Percentiles rank a stretch among this genome's conserved stretches.
These are phyloP conservation scores for Phasianus colchicus DNA, from an alignment of 2,113 vertebrate species.

Conservation along the genomic window DNA sequence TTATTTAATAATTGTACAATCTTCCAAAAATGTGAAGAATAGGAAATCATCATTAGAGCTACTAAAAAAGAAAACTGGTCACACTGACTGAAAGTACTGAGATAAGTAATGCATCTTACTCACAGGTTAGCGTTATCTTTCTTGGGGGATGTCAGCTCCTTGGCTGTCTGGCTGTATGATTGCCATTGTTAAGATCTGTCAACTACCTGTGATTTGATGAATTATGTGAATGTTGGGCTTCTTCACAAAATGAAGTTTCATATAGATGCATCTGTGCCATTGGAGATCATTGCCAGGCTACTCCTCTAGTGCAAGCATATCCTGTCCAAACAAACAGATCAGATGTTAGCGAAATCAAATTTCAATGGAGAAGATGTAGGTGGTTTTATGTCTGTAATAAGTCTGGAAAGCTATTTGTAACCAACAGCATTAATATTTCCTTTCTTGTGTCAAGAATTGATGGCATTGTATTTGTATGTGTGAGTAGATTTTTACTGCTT, in stretches of 20 bases:
- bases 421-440: neutral
- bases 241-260: constrained; percentile 17
- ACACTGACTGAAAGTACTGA: neutral
- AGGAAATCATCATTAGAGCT: neutral
- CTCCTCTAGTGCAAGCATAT: neutral
- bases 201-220: constrained; percentile 29
- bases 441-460: neutral
- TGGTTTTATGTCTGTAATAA: neutral
- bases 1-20: neutral
- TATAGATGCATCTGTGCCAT: neutral
- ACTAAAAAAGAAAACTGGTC: neutral
- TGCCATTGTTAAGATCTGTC: constrained; percentile 20
- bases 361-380: neutral
- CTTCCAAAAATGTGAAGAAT: neutral
- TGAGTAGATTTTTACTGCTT: neutral
- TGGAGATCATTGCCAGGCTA: neutral
- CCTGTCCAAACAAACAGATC: neutral
- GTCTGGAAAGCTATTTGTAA: neutral
- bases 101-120: constrained; percentile 22
- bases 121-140: neutral
- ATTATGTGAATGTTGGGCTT: neutral
- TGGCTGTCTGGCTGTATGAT: constrained; percentile 14
- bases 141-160: neutral
- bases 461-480: neutral
- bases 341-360: neutral